Conservation (phyloP, 2,888 invertebrate genomes). For the Platynereis dumerilii region DNA sequence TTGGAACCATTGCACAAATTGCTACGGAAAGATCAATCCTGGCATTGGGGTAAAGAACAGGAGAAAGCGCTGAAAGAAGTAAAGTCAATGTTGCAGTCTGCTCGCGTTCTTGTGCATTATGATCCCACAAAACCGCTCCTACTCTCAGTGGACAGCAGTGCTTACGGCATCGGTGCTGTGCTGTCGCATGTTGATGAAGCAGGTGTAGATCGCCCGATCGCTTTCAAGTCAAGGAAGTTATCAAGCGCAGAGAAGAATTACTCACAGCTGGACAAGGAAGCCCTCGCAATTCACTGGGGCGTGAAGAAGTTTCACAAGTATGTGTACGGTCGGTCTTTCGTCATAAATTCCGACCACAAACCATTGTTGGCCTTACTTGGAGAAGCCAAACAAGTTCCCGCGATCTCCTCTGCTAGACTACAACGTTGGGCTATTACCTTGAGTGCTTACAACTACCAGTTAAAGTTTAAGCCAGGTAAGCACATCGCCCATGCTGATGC, state of each 20-base stretch:
- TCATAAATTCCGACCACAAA: too few relatives aligned
- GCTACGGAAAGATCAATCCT: neutral
- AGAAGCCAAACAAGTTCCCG: too few relatives aligned
- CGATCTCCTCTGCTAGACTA: too few relatives aligned
- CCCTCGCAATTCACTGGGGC: too few relatives aligned
- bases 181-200: constrained; percentile 12
- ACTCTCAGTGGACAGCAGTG: neutral
- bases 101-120: constrained; percentile 13
- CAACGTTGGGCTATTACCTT: too few relatives aligned
- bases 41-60: neutral
- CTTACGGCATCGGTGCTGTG: constrained; percentile 11
- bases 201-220: constrained; percentile 12
- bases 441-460: too few relatives aligned
- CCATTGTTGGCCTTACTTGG: too few relatives aligned
- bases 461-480: too few relatives aligned
- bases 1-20: constrained; percentile 4
- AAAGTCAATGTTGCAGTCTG: constrained; percentile 5
- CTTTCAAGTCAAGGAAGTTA: constrained; percentile 10
- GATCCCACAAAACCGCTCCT: constrained; percentile 8
- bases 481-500: too few relatives aligned
- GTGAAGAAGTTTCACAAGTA: too few relatives aligned
- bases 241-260: constrained; percentile 18
- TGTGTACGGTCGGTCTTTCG: too few relatives aligned
- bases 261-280: too few relatives aligned
- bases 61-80: constrained; percentile 1